Conservation (phyloP, 2,797 vertebrate species). For the Brotula barbata region DNA sequence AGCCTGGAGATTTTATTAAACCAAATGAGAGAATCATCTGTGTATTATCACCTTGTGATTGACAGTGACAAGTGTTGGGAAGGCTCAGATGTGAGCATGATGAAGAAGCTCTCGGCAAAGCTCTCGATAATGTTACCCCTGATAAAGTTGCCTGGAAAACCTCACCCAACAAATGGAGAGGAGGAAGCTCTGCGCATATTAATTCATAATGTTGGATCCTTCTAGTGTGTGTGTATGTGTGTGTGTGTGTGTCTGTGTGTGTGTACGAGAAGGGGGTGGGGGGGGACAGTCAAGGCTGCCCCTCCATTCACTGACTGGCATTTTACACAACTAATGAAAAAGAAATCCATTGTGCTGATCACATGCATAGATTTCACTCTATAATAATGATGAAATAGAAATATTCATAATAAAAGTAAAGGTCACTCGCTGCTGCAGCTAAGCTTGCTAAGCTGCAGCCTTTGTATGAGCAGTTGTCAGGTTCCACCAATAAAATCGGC, state of each 20-base stretch:
- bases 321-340: constrained; percentile 94
- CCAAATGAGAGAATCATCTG: constrained; percentile 99
- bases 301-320: constrained; percentile 83
- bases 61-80: constrained; percentile 98
- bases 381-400: constrained; percentile 94
- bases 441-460: constrained; percentile 97
- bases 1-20: constrained; percentile 99
- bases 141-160: constrained; percentile 93
- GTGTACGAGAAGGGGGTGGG: constrained; percentile 2
- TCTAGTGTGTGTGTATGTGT: constrained; percentile 62
- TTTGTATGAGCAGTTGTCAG: constrained; percentile 87
- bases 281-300: constrained; percentile 63
- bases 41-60: constrained; percentile 99
- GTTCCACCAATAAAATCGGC: constrained; percentile 71
- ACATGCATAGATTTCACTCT: constrained; percentile 89
- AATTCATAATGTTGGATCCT: constrained; percentile 86
- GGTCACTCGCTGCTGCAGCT: constrained; percentile 90
- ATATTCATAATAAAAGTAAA: constrained; percentile 99
- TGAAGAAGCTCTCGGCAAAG: constrained; percentile 93
- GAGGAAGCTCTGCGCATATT: constrained; percentile 87
- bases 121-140: constrained; percentile 97
- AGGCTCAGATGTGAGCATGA: constrained; percentile 90
- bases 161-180: constrained; percentile 88
- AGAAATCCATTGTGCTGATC: constrained; percentile 86
- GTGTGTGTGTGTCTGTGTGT: too few relatives aligned